Percentiles rank a stretch among this genome's conserved stretches.
Evolutionary conservation across 2,888 invertebrate species (phyloP).

Genomic region (Acrobasis consociella): DNA sequence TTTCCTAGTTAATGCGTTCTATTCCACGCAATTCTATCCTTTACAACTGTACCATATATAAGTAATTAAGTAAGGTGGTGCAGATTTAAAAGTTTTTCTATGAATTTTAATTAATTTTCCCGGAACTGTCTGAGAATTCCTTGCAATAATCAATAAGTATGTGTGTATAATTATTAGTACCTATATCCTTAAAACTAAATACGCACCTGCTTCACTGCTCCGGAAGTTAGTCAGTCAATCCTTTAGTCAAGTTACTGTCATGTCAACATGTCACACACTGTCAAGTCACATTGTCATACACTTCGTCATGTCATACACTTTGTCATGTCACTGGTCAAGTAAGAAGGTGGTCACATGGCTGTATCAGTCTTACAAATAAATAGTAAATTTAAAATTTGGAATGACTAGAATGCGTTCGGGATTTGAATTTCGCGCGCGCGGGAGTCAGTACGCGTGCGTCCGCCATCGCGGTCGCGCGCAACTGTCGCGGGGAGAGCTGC

Average conservation of each 20-base stretch:
- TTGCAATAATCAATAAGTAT: too few species aligned
- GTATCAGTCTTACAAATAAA: constrained; percentile 42
- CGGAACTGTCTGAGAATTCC: too few species aligned
- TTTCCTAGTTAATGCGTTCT: too few species aligned
- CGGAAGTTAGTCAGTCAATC: constrained; percentile 43
- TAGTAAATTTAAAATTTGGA: constrained; percentile 39
- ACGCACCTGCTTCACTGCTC: constrained; percentile 42
- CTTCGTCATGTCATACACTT: constrained; percentile 42
- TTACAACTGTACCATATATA: too few species aligned
- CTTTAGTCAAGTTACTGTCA: constrained; percentile 47
- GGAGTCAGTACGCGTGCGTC: constrained; percentile 51
- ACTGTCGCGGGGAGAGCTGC: constrained; percentile 54
- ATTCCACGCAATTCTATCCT: too few species aligned
- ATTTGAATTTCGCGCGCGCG: constrained; percentile 56
- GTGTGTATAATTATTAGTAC: neutral
- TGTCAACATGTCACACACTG: constrained; percentile 39
- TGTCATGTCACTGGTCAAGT: constrained; percentile 44
- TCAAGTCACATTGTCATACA: constrained; percentile 36
- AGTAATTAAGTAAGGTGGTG: too few species aligned
- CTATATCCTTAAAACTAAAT: constrained; percentile 25
- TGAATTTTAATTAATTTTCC: too few species aligned
- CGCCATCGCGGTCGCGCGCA: constrained; percentile 65
- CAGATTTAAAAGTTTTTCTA: too few species aligned
- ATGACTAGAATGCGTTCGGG: constrained; percentile 58
- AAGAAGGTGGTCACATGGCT: constrained; percentile 39